These are phyloP conservation scores for Catagonus wagneri DNA, from an alignment of 2,113 vertebrate species.

Conservation along the genomic window DNA sequence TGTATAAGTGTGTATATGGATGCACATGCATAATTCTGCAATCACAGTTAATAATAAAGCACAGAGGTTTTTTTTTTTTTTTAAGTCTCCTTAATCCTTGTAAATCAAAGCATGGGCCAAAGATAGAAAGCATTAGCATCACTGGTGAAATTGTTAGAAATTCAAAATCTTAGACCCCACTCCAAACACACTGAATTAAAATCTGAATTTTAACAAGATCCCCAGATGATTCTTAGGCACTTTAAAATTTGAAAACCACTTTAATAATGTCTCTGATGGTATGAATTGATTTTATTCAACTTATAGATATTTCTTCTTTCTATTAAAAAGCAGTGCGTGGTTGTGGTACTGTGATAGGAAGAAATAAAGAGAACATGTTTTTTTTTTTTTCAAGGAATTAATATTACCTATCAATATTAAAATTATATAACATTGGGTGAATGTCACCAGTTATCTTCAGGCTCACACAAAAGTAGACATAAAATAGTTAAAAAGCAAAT, in stretches of 20 bases:
- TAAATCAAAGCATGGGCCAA: neutral
- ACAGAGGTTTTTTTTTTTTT: too few species aligned
- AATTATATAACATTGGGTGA: neutral
- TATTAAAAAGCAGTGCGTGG: slow-evolving; percentile 36
- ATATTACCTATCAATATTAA: neutral
- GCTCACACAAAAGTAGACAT: neutral
- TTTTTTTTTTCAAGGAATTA: neutral
- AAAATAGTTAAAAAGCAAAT: slow-evolving; percentile 9
- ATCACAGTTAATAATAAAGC: neutral
- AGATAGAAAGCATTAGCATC: neutral
- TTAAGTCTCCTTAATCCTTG: neutral
- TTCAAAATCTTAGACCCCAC: neutral
- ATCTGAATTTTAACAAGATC: slow-evolving; percentile 34
- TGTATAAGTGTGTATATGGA: neutral
- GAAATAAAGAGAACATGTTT: neutral
- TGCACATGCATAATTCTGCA: neutral
- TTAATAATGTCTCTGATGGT: neutral
- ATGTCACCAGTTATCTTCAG: neutral
- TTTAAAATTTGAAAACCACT: slow-evolving; percentile 43
- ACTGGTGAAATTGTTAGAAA: neutral
- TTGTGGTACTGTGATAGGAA: neutral
- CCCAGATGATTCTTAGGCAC: neutral
- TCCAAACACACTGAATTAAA: neutral
- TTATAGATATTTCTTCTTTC: neutral
- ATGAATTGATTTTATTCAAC: slow-evolving; percentile 30